Evolutionary conservation across 2,888 invertebrate species (phyloP), one percentile per base, ranked within the genome.

Genomic region (Acronicta leporina): DNA sequence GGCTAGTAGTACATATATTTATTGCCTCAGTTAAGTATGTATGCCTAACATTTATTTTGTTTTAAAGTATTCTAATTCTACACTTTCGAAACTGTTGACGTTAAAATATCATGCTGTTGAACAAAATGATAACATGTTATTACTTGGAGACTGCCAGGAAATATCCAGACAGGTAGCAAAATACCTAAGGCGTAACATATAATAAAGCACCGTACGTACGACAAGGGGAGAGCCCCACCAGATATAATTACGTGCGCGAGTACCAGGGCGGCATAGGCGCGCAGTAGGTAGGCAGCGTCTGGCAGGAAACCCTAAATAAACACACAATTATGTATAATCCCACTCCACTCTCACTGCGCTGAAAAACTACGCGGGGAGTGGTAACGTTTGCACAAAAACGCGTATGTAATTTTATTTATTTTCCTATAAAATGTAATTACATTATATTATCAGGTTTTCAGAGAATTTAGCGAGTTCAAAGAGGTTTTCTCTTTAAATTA

Each of bases 291-390:
- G 67, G 66, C 74, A 69, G 73, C 74, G 80, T 79, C 82, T 78
- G 77, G 77, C 81, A 85, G 87, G 87, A 87, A 87, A 83, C 85
- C 87, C 88, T 90, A 89, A 88, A 89, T 87, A 90, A 91, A 91
- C 87, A 87, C 81, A 84, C 84, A 84, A 87, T 86, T 85, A 86
- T 83, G 84, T 86, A 83, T 85, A 84, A 86, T 79, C 79, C 82
- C 79, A 79, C 85, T 83, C 80, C 78, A 84, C 86, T 86, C 85
- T 84, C 83, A 73, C 82, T 79, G 76, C 73, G 59, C 75, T 84
- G 80, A 86, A 88, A 88, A 87, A 85, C 85, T 84, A 83, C 79
- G 79, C 77, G 60, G 77, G 77, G 73, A 77, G 58, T 62, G 59
- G 84, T 85, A 87, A 69, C 56, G 85, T 77, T 68, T 64, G 79